Base-by-base conservation (phyloP, 92 coral and sea anemone species). In the Hydrozoanthus gracilis region DNA sequence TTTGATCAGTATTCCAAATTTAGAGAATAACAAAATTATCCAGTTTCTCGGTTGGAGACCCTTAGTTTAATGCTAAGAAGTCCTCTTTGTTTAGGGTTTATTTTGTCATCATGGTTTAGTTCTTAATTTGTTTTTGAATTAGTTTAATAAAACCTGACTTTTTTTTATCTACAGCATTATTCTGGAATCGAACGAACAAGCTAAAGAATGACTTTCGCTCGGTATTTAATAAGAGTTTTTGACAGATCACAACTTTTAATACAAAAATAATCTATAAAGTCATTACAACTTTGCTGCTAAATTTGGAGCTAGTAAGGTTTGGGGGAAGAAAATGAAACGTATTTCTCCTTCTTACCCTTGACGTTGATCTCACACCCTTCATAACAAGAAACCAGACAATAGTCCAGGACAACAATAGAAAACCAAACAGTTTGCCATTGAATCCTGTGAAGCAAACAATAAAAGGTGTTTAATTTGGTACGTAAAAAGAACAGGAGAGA, bases 371-470 rank as follows among this genome's bases (percentile, higher is more conserved):
- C n/a, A 95, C 50, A 14, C 92, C 92, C 7, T 91, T 92, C 99
- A 96, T 96, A 79, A 79, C 77, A 44, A 95, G 88, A 27, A 96
- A 83, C 91, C 94, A 96, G 47, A 95, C 91, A 6, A 91, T 48
- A 5, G 90, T 77, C 99, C 99, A 96, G 8, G 95, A 83, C n/a
- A 87, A 51, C 35, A 93, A 74, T 44, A 96, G 78, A 55, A 95
- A 94, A 60, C 93, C 88, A 58, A 88, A 96, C 86, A 96, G 67
- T 71, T 91, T 89, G 94, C 96, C 92, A 83, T 92, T 96, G 75
- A 96, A 75, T 35, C 92, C 99, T 96, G 86, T 20, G 47, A 48
- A 77, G 77, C 4, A 13, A 87, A 62, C 3, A 20, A 20, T 8
- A 8, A 15, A 6, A 8, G 12, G 10, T 8, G n/a, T n/a, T n/a